A percentile compares a stretch with the other conserved stretches of the same genome.
Evolutionary conservation across 2,888 invertebrate species (phyloP).

Genomic region (Pemphredon lugubris): DNA sequence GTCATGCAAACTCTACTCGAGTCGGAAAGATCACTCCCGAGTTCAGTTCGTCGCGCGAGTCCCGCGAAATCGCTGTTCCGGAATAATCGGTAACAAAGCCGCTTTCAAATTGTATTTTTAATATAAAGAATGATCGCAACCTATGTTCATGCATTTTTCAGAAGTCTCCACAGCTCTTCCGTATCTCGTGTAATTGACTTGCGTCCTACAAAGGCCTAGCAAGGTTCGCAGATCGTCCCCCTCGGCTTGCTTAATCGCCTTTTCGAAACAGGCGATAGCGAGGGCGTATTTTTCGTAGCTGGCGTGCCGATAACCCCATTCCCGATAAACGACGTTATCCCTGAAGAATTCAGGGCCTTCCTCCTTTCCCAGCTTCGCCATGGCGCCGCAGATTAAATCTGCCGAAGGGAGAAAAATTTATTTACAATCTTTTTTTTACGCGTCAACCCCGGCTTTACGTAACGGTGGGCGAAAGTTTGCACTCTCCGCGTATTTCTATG

Average conservation of each 20-base stretch:
- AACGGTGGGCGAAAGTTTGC: too few species aligned
- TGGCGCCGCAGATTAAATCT: slow-evolving; percentile 21
- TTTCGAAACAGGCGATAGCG: slow-evolving; percentile 68
- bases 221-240: slow-evolving; percentile 66
- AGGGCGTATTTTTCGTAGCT: slow-evolving; percentile 50
- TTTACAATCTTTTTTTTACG: too few species aligned
- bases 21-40: neutral
- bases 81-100: too few species aligned
- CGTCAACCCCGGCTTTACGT: too few species aligned
- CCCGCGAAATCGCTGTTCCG: too few species aligned
- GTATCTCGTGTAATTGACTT: slow-evolving; percentile 68
- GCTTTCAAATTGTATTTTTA: too few species aligned
- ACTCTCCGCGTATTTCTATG: too few species aligned
- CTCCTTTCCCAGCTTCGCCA: slow-evolving; percentile 42
- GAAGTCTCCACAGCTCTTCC: slow-evolving; percentile 64
- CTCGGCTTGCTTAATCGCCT: slow-evolving; percentile 62
- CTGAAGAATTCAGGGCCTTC: slow-evolving; percentile 59
- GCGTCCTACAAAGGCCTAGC: slow-evolving; percentile 66
- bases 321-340: slow-evolving; percentile 70
- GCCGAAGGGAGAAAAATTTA: neutral
- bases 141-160: slow-evolving; percentile 69
- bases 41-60: too few species aligned
- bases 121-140: slow-evolving; percentile 62
- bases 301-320: slow-evolving; percentile 72
- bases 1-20: slow-evolving; percentile 1